Evolutionary conservation across 2,113 vertebrate genomes (phyloP), one percentile per base, ranked within the genome.

Genomic region (Opisthocomus hoazin): DNA sequence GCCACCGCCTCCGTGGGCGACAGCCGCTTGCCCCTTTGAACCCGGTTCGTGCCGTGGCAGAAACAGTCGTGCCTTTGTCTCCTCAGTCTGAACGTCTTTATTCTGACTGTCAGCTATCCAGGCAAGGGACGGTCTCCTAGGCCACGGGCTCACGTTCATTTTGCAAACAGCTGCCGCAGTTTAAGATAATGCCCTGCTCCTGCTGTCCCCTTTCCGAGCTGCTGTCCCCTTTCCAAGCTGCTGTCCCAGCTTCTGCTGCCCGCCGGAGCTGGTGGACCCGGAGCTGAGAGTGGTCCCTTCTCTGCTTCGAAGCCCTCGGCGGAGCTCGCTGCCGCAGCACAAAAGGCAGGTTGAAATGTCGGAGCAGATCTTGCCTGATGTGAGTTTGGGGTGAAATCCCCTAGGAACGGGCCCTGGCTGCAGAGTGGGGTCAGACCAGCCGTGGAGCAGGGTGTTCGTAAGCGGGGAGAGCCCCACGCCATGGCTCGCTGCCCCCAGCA

Each of bases 41-140:
- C 54, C 54, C 16, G 6, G 3, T 15, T 74, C 74, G 0, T 2
- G 43, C 43, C 2, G 24, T 0, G 45, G 69, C 80, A 4, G 1
- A 26, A 23, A 89, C 94, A 95, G 87, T 81, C 6, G 16, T 0
- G 73, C 56, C 91, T 87, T 91, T 95, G 94, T 95, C 66, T 10
- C n/a, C 57, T 12, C 4, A 2, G 2, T 27, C n/a, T 29, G 27
- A 11, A 32, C 2, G 65, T 9, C 92, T 83, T 23, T 27, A 17
- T 43, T 7, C 2, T 51, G 27, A 1, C 68, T 6, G 76, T 3
- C 79, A 18, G 89, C 82, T 32, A 34, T 4, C 32, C 46, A 0
- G 79, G 84, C 87, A 4, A n/a, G 86, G 12, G 41, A 1, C 9
- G 14, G 51, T 39, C 70, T 66, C 84, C 80, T 3, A 24, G 92